These are phyloP conservation scores for Sebastes kiyomatsui DNA, from an alignment of 2,797 vertebrate genomes.

Conservation along the genomic window DNA sequence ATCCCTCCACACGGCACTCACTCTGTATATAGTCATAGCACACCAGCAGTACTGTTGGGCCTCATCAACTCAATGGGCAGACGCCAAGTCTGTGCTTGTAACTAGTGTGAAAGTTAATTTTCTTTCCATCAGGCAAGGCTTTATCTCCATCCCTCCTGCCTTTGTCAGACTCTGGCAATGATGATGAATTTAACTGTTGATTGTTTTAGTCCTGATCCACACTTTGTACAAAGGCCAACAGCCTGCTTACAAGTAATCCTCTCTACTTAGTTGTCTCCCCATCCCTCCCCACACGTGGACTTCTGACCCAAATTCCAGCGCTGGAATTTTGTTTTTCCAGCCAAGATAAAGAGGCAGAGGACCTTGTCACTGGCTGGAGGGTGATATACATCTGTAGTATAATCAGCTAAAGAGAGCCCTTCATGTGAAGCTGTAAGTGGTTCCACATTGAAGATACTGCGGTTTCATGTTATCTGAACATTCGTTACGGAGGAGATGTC, in stretches of 20 bases:
- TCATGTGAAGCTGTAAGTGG: constrained; percentile 42
- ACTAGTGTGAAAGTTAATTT: constrained; percentile 7
- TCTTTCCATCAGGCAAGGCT: background rate
- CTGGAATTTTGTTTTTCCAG: constrained; percentile 58
- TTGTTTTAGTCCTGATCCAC: background rate
- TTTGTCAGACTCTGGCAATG: background rate
- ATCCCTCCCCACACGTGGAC: constrained; percentile 6
- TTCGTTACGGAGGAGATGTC: constrained; percentile 4
- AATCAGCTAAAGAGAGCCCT: constrained; percentile 24
- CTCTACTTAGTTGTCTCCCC: background rate
- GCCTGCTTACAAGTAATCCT: background rate
- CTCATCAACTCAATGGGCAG: background rate
- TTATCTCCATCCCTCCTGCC: constrained; percentile 24
- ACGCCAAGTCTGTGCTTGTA: constrained; percentile 9
- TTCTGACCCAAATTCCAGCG: constrained; percentile 53
- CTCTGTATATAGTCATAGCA: background rate
- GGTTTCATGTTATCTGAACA: constrained; percentile 22
- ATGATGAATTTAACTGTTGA: background rate
- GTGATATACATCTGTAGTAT: constrained; percentile 36
- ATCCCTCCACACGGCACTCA: background rate
- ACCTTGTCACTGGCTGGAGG: constrained; percentile 36
- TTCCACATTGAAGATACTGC: constrained; percentile 52
- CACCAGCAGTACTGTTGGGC: background rate
- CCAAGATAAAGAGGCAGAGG: constrained; percentile 15
- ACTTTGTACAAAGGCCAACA: background rate